phyloP scores from a whole-genome alignment of 2,797 vertebrate species.

The Presbytis comata region DNA sequence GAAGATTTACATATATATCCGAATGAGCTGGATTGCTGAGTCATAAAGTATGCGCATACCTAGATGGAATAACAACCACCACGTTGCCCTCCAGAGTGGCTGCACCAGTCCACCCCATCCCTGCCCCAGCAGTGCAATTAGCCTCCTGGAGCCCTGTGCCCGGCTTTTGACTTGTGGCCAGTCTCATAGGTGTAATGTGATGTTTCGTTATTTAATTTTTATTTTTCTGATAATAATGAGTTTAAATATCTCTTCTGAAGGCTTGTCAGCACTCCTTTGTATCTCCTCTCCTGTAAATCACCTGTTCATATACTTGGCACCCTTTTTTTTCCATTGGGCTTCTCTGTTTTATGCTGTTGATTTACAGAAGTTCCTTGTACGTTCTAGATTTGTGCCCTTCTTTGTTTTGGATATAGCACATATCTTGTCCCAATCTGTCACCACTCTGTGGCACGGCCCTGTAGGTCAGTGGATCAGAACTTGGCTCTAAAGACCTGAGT shows the following conservation, averaged over 20 bases:
- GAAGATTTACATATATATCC: too few relatives aligned
- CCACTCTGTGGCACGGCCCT: not conserved
- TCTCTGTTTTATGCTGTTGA: too few relatives aligned
- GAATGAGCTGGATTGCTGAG: not conserved
- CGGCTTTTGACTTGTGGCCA: not conserved
- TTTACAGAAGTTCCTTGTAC: not conserved
- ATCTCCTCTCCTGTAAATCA: not conserved
- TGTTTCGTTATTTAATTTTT: not conserved
- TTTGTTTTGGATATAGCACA: not conserved
- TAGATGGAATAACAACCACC: not conserved
- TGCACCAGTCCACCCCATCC: not conserved
- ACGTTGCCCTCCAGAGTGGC: not conserved
- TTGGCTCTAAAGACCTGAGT: not conserved
- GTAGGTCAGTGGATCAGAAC: not conserved
- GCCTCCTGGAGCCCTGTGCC: not conserved
- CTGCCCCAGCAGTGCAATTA: not conserved
- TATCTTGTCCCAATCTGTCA: not conserved
- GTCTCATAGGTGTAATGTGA: not conserved
- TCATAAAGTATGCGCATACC: not conserved
- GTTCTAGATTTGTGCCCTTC: not conserved
- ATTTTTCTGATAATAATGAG: not conserved
- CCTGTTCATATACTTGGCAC: not conserved
- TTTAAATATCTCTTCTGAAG: not conserved
- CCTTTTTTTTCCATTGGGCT: not conserved
- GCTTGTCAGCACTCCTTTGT: not conserved